phyloP scores from a whole-genome alignment of 2,113 vertebrate species.

The Galemys pyrenaicus region DNA sequence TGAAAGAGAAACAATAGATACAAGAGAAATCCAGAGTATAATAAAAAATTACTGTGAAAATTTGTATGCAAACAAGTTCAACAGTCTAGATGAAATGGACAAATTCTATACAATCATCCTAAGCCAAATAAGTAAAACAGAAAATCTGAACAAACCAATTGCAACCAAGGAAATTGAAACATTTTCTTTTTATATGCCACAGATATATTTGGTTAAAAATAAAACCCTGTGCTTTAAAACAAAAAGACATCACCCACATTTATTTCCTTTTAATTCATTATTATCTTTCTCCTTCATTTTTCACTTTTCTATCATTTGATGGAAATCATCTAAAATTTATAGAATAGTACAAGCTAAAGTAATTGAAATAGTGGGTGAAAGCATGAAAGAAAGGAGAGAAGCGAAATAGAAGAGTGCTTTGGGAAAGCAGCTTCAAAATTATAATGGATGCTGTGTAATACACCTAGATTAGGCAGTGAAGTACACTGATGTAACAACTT shows the following conservation, averaged over 20 bases:
- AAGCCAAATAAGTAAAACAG: too few species aligned
- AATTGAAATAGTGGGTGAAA: background rate
- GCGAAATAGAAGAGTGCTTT: background rate
- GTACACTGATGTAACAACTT: background rate
- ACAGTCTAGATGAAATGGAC: too few species aligned
- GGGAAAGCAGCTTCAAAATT: background rate
- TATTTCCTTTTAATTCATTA: background rate
- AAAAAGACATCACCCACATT: background rate
- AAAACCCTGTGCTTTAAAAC: background rate
- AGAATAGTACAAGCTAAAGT: background rate
- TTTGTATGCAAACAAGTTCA: too few species aligned
- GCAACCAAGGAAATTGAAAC: too few species aligned
- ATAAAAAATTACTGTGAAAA: too few species aligned
- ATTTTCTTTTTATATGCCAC: too few species aligned
- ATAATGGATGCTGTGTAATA: background rate
- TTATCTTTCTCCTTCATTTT: background rate
- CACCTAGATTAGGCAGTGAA: background rate
- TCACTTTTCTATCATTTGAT: background rate
- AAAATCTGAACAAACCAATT: too few species aligned
- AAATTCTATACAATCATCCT: too few species aligned
- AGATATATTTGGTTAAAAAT: background rate
- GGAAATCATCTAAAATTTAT: background rate
- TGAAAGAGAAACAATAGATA: too few species aligned
- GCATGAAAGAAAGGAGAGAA: background rate
- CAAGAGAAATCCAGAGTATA: too few species aligned